Evolutionary conservation across 2,113 vertebrate genomes (phyloP).

Genomic region (Nibea coibor): DNA sequence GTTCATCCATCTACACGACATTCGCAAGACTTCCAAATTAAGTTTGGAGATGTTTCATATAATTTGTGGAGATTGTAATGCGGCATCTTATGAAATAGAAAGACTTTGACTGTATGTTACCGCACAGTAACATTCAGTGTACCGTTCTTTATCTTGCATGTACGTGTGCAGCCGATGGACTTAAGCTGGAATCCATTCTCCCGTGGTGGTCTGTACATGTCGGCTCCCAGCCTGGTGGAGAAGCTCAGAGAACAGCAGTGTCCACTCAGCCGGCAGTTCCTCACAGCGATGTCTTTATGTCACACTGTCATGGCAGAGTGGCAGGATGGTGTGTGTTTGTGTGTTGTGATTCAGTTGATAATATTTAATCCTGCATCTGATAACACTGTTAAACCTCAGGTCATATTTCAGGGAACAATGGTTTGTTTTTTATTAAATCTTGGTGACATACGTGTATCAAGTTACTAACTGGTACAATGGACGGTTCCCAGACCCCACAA

Average conservation of each 20-base stretch:
- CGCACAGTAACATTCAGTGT: neutral
- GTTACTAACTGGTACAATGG: neutral
- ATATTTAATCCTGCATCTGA: neutral
- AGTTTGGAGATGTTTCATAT: too few species aligned
- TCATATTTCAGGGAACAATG: neutral
- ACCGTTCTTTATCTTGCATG: neutral
- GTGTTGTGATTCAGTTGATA: conserved; percentile 3
- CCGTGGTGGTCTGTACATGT: conserved; percentile 74
- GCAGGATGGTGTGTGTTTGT: conserved; percentile 72
- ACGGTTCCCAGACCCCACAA: neutral
- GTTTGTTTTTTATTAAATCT: neutral
- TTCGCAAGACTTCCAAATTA: too few species aligned
- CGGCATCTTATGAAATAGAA: too few species aligned
- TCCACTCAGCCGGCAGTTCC: conserved; percentile 83
- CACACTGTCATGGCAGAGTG: conserved; percentile 93
- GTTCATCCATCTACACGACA: too few species aligned
- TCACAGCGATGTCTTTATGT: conserved; percentile 90
- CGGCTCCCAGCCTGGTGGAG: conserved; percentile 77
- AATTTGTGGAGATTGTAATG: too few species aligned
- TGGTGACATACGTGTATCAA: too few species aligned
- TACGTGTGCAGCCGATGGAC: conserved; percentile 77
- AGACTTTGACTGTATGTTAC: too few species aligned
- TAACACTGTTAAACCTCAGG: neutral
- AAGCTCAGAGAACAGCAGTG: conserved; percentile 65
- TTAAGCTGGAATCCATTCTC: conserved; percentile 81